Base-by-base conservation (phyloP, 2,113 vertebrate species). In the Thamnophis sirtalis region DNA sequence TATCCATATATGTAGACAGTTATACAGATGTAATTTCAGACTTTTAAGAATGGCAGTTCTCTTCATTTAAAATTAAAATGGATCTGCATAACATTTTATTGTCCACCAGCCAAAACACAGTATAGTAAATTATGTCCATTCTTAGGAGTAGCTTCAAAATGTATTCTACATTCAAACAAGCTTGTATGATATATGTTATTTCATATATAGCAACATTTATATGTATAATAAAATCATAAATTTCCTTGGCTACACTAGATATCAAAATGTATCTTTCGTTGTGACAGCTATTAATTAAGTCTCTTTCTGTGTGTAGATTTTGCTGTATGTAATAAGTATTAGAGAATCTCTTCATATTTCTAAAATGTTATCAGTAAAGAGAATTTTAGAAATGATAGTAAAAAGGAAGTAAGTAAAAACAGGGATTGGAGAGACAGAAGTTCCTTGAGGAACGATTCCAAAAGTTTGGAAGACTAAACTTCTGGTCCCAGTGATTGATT, bases 211-310 rank as follows among this genome's bases (percentile, higher is more conserved):
- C 92, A 92, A 88, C 84, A 98, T 98, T 98, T 99, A 99, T 98
- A 99, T 99, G 98, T 99, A 98, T 99, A 98, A 98, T 98, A 96
- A 98, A 98, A 98, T 98, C 96, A 98, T 96, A 96, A 97, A 95
- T 97, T 97, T 98, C 97, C 98, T 98, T 94, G 95, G 96, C 97
- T 96, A 96, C 96, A 90, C 97, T 98, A 97, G 98, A 97, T 98
- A 98, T 98, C 96, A 96, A 86, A 96, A 98, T 96, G 97, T 97
- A 98, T 96, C 97, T 96, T 98, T 98, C 98, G 96, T 98, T 96
- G 96, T 98, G 97, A 98, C 98, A 97, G 97, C 98, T 98, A 99
- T 98, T 97, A 98, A 99, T 99, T 99, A 98, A 98, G 98, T 98
- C 97, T 38, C 15, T 38, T 6, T 80, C 13, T 80, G 15, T 80